Evolutionary conservation across 2,113 vertebrate species (phyloP).

Genomic region (Axis porcinus): DNA sequence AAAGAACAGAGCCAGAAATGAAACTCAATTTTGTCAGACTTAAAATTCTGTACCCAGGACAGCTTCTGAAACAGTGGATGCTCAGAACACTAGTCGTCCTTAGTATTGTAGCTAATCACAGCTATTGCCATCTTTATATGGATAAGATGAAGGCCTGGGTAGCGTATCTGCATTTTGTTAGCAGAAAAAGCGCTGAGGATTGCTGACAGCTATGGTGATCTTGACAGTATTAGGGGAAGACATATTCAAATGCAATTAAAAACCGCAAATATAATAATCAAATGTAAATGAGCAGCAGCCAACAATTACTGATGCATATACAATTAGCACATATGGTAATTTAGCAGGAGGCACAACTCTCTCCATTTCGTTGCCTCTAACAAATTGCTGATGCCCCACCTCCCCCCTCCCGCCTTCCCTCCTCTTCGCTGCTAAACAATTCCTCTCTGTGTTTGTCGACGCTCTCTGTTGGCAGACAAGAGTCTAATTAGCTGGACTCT

Average conservation of each 20-base stretch:
- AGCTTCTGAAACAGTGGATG: accelerated
- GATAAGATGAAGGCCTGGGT: background rate
- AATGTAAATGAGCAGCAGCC: conserved; percentile 19
- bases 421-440: background rate
- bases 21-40: background rate
- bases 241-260: conserved; percentile 44
- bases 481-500: background rate
- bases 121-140: background rate
- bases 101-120: accelerated
- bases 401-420: background rate
- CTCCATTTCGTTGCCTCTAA: background rate
- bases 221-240: background rate
- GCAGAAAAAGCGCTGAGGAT: background rate
- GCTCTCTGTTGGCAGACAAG: background rate
- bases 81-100: accelerated
- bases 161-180: background rate
- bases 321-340: conserved; percentile 42
- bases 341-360: background rate
- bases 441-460: background rate
- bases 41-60: background rate
- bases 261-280: conserved; percentile 21
- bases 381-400: background rate
- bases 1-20: background rate
- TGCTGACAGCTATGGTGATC: background rate
- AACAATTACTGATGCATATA: background rate